Base-by-base conservation (phyloP, 2,113 vertebrate species). In the Nycticryphes semicollaris region DNA sequence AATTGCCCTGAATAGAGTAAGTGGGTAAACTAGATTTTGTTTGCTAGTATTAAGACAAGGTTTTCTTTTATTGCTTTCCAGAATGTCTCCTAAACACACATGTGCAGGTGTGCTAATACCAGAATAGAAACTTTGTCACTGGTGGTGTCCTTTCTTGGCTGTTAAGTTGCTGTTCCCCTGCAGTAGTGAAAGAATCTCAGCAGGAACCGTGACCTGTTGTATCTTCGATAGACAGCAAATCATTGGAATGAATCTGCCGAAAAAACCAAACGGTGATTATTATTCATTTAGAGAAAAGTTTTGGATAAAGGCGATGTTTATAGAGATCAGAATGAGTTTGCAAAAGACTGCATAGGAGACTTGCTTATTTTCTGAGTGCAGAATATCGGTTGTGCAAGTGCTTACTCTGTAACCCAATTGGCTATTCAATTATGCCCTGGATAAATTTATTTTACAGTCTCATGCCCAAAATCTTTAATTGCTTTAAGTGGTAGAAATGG, bases 251-350 rank as follows among this genome's bases (percentile, higher is more conserved):
- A 89, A 82, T 30, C 43, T 81, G 24, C 27, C 45, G 69, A 53
- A 25, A 57, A 82, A 94, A 94, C 45, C 27, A 78, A 64, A 72
- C 18, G 23, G 2, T 76, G 23, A 66, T 96, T 78, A 82, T 82
- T 94, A 93, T 94, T 96, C 69, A 72, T 28, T 15, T n/a, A 33
- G 64, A 81, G 51, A 60, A 45, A 79, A 87, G 14, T 75, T 90
- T 43, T 82, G 73, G 76, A 33, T 96, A 79, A 84, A 67, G 76
- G 27, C 62, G 28, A 43, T 86, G 39, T 95, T 96, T 94, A 74
- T 64, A 93, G 86, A 93, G 83, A 93, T 92, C n/a, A 84, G 59
- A 83, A 84, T 62, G 60, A 89, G 60, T 89, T 92, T 96, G 83
- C 43, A 50, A 33, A 94, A 91, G 76, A 82, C 50, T 73, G 16